A percentile compares a stretch with the other conserved stretches of the same genome.
Conservation (phyloP, 2,888 invertebrate species). For the Idaea aversata region DNA sequence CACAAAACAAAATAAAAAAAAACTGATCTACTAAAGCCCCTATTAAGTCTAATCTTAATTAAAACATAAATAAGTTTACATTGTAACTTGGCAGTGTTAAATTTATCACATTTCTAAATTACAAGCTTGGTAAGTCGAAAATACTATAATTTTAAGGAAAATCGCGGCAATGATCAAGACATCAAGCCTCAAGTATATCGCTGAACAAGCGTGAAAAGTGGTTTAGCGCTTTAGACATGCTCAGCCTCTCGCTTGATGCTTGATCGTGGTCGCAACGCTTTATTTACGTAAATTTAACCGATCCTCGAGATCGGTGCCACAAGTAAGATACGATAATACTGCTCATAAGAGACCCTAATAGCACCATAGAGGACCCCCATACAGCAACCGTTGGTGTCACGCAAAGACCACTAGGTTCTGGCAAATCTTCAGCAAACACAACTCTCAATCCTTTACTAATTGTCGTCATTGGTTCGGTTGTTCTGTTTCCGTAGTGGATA, state of each 20-base stretch:
- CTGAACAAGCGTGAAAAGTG: not conserved
- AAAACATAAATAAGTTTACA: slow-evolving; percentile 1
- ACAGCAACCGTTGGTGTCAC: slow-evolving; percentile 83
- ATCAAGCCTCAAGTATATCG: not conserved
- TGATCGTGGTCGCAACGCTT: not conserved
- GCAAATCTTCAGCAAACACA: slow-evolving; percentile 85
- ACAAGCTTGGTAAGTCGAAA: not conserved
- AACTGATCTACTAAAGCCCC: not conserved
- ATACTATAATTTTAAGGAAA: not conserved
- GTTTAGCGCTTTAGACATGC: not conserved
- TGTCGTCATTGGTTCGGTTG: slow-evolving; percentile 80
- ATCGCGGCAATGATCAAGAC: not conserved
- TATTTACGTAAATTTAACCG: slow-evolving; percentile 53
- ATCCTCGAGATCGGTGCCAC: slow-evolving; percentile 64
- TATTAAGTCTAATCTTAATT: not conserved
- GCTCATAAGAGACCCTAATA: slow-evolving; percentile 81
- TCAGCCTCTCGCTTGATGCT: not conserved
- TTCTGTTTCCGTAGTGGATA: slow-evolving; percentile 70
- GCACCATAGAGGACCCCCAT: slow-evolving; percentile 80
- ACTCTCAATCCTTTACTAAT: slow-evolving; percentile 84
- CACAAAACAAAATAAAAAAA: not conserved
- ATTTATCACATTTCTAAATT: slow-evolving; percentile 5
- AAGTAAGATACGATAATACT: slow-evolving; percentile 64
- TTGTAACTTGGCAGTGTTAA: slow-evolving; percentile 2
- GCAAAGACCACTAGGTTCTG: slow-evolving; percentile 76